Percentiles rank a stretch among this genome's conserved stretches.
Conservation (phyloP, 1,140 invertebrate species). For the Cepaea nemoralis region DNA sequence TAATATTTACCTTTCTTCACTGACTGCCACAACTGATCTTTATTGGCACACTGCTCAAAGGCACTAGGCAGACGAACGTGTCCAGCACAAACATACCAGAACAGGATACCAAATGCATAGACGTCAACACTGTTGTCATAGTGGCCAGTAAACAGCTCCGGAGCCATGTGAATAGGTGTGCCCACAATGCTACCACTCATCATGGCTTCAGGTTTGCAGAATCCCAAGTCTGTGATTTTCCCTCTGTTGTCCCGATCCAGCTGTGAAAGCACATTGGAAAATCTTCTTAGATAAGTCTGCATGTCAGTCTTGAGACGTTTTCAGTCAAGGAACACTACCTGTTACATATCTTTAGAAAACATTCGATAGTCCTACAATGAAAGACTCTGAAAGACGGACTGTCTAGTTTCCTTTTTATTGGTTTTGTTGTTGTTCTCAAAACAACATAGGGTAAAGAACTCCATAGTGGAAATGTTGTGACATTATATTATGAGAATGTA, state of each 20-base stretch:
- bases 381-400: no score
- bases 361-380: no score
- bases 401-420: no score
- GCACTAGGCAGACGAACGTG: constrained; percentile 83
- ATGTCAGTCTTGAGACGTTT: no score
- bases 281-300: no score
- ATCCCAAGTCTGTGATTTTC: constrained; percentile 89
- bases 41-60: constrained; percentile 89
- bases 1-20: constrained; percentile 82
- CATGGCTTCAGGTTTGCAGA: constrained; percentile 92
- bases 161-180: constrained; percentile 93
- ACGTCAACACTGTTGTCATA: constrained; percentile 91
- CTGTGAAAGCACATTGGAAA: no score
- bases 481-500: no score
- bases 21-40: constrained; percentile 88
- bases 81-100: constrained; percentile 92
- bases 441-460: no score
- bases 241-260: constrained; percentile 83
- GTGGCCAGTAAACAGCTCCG: constrained; percentile 82
- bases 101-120: constrained; percentile 91
- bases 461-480: no score
- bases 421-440: no score
- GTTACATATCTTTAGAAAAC: no score
- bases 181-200: constrained; percentile 83
- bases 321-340: no score